Evolutionary conservation across 92 coral and sea anemone species (phyloP), one percentile per base, ranked within the genome.

Genomic region (Blastomussa wellsi): DNA sequence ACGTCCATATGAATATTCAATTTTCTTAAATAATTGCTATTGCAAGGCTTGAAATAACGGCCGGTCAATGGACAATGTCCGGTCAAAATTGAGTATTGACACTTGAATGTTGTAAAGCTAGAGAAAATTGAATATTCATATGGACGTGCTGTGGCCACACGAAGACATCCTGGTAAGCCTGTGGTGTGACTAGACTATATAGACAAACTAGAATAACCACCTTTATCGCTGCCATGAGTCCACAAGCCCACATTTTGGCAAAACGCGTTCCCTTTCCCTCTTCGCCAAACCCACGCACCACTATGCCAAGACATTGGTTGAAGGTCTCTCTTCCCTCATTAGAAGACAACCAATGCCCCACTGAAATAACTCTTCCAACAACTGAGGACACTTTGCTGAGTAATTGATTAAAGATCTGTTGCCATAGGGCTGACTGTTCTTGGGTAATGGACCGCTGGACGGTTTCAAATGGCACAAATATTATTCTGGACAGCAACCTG

Each of bases 231-330:
- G 83, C 92, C 79, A 85, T 20, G 17, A 89, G 89, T 12, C 87
- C 92, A 81, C 86, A 80, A n/a, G 90, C 79, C 90, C 92, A 86
- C 90, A 81, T 85, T 33, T 85, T 85, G 22, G 78, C 86, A 16
- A 89, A 47, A 51, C 90, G 80, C 36, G 92, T 48, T 7, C 89
- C 92, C 77, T 80, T 80, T 22, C 69, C 86, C 31, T 59, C 77
- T 39, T 86, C 90, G 1, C 86, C 92, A 47, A 89, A 80, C 10
- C 73, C 90, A 20, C 28, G 38, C 36, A 66, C 57, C 39, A 86
- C 87, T 29, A 89, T 75, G 7, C 36, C 87, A 22, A 80, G 82
- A 59, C 92, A 89, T 59, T 86, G 80, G 24, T 75, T 73, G 39
- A 44, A 77, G 57, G 47, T 19, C 33, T 80, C 65, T 19, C 51